A percentile compares a stretch with the other conserved stretches of the same genome.
Evolutionary conservation across 2,888 invertebrate species (phyloP).

Genomic region (Drosophila borborema): DNA sequence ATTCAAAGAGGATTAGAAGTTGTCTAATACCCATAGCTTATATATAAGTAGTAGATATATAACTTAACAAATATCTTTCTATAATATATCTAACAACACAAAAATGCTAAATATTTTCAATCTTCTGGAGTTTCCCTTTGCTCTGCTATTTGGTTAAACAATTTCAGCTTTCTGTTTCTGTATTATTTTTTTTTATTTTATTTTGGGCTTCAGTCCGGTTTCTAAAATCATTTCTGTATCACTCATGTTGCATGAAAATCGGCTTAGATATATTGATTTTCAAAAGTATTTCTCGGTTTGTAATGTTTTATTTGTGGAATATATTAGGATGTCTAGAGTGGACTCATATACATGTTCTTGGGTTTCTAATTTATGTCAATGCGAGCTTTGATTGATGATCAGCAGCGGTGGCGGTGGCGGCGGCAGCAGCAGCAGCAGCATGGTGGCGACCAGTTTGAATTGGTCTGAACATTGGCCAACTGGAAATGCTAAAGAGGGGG

Average conservation of each 20-base stretch:
- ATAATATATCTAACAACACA: not conserved
- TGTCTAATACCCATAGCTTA: not conserved
- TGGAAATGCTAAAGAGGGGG: slow-evolving; percentile 3
- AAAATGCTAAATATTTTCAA: slow-evolving; percentile 18
- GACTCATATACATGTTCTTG: slow-evolving; percentile 62
- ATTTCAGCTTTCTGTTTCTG: slow-evolving; percentile 44
- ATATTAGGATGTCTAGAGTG: slow-evolving; percentile 16
- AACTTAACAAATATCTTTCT: not conserved
- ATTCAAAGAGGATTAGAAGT: not conserved
- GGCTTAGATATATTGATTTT: slow-evolving; percentile 54
- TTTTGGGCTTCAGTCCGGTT: slow-evolving; percentile 37
- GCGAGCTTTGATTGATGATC: slow-evolving; percentile 79
- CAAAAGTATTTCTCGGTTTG: slow-evolving; percentile 19
- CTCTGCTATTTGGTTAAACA: slow-evolving; percentile 35
- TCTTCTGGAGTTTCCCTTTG: slow-evolving; percentile 33
- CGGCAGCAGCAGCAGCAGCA: slow-evolving; percentile 20
- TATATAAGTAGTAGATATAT: not conserved
- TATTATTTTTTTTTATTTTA: not conserved
- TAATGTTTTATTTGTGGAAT: slow-evolving; percentile 1
- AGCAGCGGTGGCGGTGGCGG: slow-evolving; percentile 24
- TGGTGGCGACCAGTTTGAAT: slow-evolving; percentile 10
- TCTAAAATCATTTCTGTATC: slow-evolving; percentile 31
- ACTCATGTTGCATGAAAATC: slow-evolving; percentile 50
- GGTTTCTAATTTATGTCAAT: slow-evolving; percentile 81
- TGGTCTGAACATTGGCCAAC: slow-evolving; percentile 11